These are phyloP conservation scores for Drusus annulatus DNA, from an alignment of 1,140 invertebrate species.

Conservation along the genomic window DNA sequence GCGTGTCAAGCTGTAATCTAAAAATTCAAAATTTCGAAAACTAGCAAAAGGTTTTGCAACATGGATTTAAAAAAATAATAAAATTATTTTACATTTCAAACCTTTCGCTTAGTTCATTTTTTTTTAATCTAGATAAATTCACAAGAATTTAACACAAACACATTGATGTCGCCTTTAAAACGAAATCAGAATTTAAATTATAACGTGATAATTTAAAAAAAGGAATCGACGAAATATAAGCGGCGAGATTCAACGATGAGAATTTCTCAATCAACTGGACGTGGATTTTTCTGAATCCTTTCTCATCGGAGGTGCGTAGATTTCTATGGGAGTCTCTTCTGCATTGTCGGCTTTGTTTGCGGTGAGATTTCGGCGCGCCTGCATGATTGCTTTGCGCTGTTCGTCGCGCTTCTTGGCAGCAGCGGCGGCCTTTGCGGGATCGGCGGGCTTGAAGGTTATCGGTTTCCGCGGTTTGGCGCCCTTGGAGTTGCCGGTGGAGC, in stretches of 20 bases:
- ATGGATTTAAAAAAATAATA: too few species aligned
- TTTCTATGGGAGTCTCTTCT: conserved; percentile 24
- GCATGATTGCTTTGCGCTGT: conserved; percentile 43
- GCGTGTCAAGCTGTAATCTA: too few species aligned
- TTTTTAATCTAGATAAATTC: too few species aligned
- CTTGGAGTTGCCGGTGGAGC: background rate
- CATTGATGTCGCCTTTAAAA: too few species aligned
- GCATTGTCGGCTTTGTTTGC: background rate
- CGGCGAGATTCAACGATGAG: background rate
- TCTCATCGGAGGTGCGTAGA: conserved; percentile 35
- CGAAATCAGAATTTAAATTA: too few species aligned
- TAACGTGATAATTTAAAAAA: too few species aligned
- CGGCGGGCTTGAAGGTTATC: background rate
- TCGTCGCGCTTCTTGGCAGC: conserved; percentile 47
- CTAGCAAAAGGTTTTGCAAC: too few species aligned
- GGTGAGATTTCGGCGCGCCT: conserved; percentile 24
- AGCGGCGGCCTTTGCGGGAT: conserved; percentile 19
- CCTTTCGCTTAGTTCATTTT: too few species aligned
- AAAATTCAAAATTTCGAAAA: too few species aligned
- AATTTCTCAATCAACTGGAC: conserved; percentile 16
- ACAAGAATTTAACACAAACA: too few species aligned
- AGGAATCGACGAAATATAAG: too few species aligned
- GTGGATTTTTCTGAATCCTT: background rate
- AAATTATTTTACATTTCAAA: too few species aligned
- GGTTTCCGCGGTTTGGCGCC: conserved; percentile 18